Evolutionary conservation across 2,113 vertebrate species (phyloP).

Genomic region (Zosterops pallidus): DNA sequence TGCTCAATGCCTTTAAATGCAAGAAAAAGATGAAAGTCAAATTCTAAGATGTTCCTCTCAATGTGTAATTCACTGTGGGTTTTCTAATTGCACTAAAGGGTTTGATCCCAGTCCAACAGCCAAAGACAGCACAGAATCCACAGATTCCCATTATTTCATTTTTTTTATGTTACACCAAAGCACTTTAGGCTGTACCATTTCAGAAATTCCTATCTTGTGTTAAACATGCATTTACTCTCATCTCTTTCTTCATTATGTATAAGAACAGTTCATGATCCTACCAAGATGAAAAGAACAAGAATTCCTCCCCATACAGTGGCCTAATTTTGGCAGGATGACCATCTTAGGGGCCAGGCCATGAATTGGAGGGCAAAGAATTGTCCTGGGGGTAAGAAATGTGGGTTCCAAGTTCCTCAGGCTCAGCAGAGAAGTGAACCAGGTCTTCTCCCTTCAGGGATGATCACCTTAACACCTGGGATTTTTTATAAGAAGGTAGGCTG

Average conservation of each 20-base stretch:
- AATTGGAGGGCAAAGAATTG: background rate
- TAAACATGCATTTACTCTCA: background rate
- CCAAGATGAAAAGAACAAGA: background rate
- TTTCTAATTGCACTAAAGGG: background rate
- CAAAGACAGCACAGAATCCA: background rate
- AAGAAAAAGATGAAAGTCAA: background rate
- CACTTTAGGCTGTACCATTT: background rate
- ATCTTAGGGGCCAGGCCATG: background rate
- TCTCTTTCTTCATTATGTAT: background rate
- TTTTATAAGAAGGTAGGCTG: background rate
- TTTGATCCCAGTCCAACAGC: background rate
- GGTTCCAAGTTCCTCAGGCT: background rate
- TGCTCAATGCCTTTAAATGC: background rate
- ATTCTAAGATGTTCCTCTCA: background rate
- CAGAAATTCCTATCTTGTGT: background rate
- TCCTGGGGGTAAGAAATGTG: background rate
- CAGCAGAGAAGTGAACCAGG: background rate
- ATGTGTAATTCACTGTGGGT: background rate
- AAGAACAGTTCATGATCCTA: background rate
- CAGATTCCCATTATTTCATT: background rate
- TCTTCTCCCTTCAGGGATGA: background rate
- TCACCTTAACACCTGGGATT: background rate
- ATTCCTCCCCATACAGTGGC: background rate
- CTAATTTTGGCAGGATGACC: background rate
- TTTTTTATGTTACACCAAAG: background rate